phyloP scores from a whole-genome alignment of 2,113 vertebrate species.

The Ia io region DNA sequence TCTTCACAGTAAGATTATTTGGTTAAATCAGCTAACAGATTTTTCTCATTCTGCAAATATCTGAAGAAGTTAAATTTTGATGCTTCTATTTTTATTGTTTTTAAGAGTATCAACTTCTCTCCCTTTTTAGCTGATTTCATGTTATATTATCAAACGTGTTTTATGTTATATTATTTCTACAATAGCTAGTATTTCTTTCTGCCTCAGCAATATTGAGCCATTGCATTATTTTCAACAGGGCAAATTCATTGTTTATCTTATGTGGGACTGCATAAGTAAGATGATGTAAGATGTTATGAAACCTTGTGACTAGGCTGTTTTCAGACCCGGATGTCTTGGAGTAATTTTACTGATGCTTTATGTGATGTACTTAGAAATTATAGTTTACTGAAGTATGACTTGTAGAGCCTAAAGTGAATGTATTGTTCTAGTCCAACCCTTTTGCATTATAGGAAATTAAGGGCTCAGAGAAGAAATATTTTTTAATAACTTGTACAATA shows the following conservation, averaged over 20 bases:
- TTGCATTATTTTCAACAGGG: conserved; percentile 53
- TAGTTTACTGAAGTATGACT: background rate
- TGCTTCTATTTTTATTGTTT: conserved; percentile 18
- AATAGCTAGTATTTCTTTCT: conserved; percentile 50
- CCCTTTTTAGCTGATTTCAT: background rate
- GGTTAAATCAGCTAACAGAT: background rate
- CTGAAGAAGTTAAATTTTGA: conserved; percentile 3
- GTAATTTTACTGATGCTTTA: conserved; percentile 22
- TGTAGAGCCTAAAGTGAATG: conserved; percentile 31
- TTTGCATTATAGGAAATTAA: conserved; percentile 38
- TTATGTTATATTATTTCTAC: background rate
- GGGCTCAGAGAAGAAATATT: background rate
- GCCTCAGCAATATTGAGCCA: background rate
- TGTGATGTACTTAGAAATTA: conserved; percentile 39
- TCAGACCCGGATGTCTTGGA: conserved; percentile 80
- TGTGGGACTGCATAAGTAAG: conserved; percentile 8
- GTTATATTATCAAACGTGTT: background rate
- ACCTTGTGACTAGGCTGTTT: conserved; percentile 56
- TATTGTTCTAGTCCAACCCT: conserved; percentile 1
- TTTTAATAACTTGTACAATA: background rate
- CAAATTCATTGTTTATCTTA: conserved; percentile 60
- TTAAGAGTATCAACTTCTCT: conserved; percentile 1
- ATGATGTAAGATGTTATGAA: conserved; percentile 74
- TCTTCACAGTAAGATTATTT: conserved; percentile 38
- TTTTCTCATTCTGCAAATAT: conserved; percentile 35